Evolutionary conservation across 2,797 vertebrate species (phyloP).

Genomic region (Hippocampus kuda): DNA sequence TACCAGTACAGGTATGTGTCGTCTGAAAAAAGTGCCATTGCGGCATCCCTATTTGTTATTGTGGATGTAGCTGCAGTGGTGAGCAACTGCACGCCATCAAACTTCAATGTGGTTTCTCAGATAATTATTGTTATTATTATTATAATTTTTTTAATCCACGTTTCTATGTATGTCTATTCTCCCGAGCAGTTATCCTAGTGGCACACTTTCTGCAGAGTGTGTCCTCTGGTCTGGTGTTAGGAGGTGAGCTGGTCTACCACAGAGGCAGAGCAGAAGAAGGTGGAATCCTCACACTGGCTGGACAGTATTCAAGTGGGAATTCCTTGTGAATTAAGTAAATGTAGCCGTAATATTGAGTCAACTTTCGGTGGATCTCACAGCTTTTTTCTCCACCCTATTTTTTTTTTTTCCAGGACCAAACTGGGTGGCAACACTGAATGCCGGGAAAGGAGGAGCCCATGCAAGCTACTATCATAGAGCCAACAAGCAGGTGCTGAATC

Average conservation of each 20-base stretch:
- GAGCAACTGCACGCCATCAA: no score
- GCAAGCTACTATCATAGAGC: constrained; percentile 93
- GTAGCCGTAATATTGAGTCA: neutral
- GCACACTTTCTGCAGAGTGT: constrained; percentile 95
- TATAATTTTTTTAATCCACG: neutral
- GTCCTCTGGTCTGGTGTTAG: constrained; percentile 81
- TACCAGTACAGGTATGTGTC: no score
- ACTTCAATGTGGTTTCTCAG: no score
- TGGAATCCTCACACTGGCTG: constrained; percentile 86
- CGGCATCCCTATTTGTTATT: no score
- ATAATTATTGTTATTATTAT: neutral
- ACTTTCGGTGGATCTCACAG: constrained; percentile 1
- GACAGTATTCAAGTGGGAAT: constrained; percentile 81
- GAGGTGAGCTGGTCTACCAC: constrained; percentile 91
- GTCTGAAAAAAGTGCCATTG: no score
- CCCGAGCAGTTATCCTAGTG: constrained; percentile 81
- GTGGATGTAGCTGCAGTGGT: no score
- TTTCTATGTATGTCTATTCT: constrained; percentile 24
- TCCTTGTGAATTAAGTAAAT: constrained; percentile 6
- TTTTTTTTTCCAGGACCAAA: constrained; percentile 68
- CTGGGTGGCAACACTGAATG: constrained; percentile 86
- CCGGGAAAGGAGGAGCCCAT: constrained; percentile 89
- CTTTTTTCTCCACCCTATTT: neutral
- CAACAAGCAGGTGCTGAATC: constrained; percentile 76
- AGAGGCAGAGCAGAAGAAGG: constrained; percentile 86